Evolutionary conservation across 2,113 vertebrate species (phyloP).

Genomic region (Pseudopodoces humilis): DNA sequence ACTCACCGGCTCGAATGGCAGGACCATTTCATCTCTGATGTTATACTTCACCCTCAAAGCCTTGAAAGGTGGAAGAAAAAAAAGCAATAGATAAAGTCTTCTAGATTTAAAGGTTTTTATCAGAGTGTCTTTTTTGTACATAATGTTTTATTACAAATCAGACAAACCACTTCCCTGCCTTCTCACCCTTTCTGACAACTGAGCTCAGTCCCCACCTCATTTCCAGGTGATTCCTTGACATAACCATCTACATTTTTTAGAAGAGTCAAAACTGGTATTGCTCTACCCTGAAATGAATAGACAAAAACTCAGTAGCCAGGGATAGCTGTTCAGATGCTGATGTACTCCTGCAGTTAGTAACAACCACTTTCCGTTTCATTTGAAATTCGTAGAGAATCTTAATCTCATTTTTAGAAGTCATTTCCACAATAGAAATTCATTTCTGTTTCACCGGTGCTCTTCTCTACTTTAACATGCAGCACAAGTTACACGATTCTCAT

Average conservation of each 20-base stretch:
- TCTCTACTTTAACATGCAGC: not conserved
- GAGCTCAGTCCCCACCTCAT: not conserved
- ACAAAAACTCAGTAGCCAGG: not conserved
- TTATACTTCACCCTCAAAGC: slow-evolving; percentile 91
- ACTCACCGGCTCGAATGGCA: slow-evolving; percentile 94
- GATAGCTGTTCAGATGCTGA: not conserved
- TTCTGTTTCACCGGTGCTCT: not conserved
- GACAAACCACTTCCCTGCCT: not conserved
- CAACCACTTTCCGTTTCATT: not conserved
- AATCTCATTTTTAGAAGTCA: not conserved
- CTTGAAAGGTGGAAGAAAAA: slow-evolving; percentile 66
- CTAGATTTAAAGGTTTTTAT: not conserved
- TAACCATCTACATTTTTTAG: not conserved
- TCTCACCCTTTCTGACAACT: not conserved
- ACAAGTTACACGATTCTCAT: not conserved
- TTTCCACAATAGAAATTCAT: not conserved
- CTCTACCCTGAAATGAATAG: not conserved
- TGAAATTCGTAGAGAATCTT: not conserved
- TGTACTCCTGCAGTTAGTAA: not conserved
- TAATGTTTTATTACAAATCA: not conserved
- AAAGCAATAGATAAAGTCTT: not conserved
- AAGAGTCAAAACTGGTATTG: not conserved
- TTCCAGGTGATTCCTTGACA: not conserved
- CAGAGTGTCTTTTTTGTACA: not conserved
- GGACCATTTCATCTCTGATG: slow-evolving; percentile 94